Conservation (phyloP, 2,888 invertebrate species). For the Carterocephalus palaemon region DNA sequence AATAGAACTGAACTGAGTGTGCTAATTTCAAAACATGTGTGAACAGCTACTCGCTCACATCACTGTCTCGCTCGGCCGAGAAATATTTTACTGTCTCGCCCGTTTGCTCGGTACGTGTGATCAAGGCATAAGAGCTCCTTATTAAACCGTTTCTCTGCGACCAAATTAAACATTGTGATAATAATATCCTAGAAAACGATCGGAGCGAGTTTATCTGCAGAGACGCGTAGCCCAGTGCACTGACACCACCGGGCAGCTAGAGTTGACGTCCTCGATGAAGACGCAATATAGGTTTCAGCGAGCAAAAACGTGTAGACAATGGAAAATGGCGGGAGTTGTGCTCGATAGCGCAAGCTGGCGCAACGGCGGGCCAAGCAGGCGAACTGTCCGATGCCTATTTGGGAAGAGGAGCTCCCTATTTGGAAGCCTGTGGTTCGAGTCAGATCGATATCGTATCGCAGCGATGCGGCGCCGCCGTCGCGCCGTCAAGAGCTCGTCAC, state of each 20-base stretch:
- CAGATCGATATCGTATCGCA: conserved; percentile 62
- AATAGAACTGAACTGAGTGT: too few species aligned
- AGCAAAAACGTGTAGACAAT: conserved; percentile 66
- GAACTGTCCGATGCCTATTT: conserved; percentile 67
- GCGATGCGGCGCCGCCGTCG: conserved; percentile 44
- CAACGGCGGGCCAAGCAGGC: conserved; percentile 37
- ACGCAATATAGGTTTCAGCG: conserved; percentile 48
- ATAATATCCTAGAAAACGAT: conserved; percentile 32
- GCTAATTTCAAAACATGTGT: too few species aligned
- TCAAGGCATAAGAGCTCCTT: conserved; percentile 16
- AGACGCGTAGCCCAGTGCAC: conserved; percentile 31
- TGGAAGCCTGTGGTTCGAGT: conserved; percentile 73
- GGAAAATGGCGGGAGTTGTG: conserved; percentile 57
- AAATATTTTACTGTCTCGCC: too few species aligned
- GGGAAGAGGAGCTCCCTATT: conserved; percentile 67
- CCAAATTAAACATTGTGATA: conserved; percentile 21
- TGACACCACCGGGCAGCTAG: conserved; percentile 32
- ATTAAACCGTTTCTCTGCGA: conserved; percentile 16
- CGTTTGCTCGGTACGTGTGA: too few species aligned
- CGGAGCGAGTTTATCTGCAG: conserved; percentile 33
- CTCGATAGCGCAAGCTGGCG: conserved; percentile 52
- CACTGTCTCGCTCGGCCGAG: too few species aligned
- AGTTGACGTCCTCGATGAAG: conserved; percentile 46
- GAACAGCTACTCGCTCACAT: too few species aligned
- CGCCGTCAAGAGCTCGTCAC: conserved; percentile 57